Conservation (phyloP, 2,113 vertebrate species). For the Lycaon pictus region DNA sequence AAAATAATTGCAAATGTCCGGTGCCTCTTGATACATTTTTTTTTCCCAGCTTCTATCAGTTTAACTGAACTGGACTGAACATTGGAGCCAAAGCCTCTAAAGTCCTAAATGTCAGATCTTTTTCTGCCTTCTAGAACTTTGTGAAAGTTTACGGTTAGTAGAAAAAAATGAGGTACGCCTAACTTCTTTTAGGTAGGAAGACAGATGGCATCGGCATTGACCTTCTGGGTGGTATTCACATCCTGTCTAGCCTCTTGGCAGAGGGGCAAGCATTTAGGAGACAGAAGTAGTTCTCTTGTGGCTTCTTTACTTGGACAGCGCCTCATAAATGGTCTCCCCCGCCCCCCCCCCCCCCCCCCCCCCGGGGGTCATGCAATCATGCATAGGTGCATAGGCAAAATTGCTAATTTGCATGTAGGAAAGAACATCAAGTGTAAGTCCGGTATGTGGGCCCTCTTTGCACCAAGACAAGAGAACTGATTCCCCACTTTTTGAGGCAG, state of each 20-base stretch:
- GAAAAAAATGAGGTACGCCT: not conserved
- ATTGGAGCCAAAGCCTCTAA: not conserved
- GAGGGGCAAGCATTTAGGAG: not conserved
- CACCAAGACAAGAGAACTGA: not conserved
- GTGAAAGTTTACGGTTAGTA: slow-evolving; percentile 12
- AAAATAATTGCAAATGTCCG: slow-evolving; percentile 55
- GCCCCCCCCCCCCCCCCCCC: rapidly evolving
- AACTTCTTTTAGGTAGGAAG: not conserved
- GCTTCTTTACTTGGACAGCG: not conserved
- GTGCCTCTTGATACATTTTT: slow-evolving; percentile 34
- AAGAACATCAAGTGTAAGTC: not conserved
- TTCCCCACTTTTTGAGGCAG: not conserved
- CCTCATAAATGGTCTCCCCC: not conserved
- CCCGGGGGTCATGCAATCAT: not conserved
- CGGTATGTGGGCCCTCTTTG: not conserved
- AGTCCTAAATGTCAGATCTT: slow-evolving; percentile 2
- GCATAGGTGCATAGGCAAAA: not conserved
- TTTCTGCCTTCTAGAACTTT: not conserved
- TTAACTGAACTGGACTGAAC: slow-evolving; percentile 37
- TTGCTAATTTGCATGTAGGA: not conserved
- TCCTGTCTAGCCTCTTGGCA: not conserved
- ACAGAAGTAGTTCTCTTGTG: not conserved
- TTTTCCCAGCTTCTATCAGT: not conserved
- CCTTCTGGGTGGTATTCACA: not conserved
- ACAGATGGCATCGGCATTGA: not conserved